Base-by-base conservation (phyloP, 2,797 vertebrate genomes). In the Australoheros facetus region DNA sequence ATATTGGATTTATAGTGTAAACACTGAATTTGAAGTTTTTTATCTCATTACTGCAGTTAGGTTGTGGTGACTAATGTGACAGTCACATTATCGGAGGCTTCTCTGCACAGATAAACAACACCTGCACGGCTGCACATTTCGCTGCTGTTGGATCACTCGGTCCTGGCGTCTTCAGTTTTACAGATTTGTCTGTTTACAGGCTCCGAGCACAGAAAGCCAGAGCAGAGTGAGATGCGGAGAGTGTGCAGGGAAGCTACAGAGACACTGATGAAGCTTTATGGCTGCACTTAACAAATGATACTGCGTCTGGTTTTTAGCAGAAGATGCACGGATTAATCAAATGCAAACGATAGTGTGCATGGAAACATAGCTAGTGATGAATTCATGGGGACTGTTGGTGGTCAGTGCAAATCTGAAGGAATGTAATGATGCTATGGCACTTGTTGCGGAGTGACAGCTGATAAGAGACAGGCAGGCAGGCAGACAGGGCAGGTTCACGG, bases 371-470 rank as follows among this genome's bases (percentile, higher is more conserved):
- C 23, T 79, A 58, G 80, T 30, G 85, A 88, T 74, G 76, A 88
- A 53, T 82, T 86, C 62, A 80, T 89, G 80, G 89, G 82, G 80
- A 86, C 80, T 71, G 86, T 75, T 78, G 81, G 87, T 45, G 85
- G 89, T 93, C 93, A 92, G 94, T 93, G 90, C 94, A 95, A 94
- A 91, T 93, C 86, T 77, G 85, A 89, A 91, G 95, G 95, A 95
- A 96, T 96, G 95, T 95, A 92, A 93, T 90, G 94, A 93, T 59
- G 86, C 91, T 88, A 92, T 94, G 95, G 95, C 95, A 96, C 95
- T 95, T 96, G 92, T 94, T 95, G 94, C 95, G 91, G 92, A 90
- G 88, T 80, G 91, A 93, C 93, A 93, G 95, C 90, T 73, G 72
- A 93, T 80, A 81, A 83, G 81, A 84, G 77, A 89, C 90, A 78